Evolutionary conservation across 1,140 invertebrate genomes (phyloP), one percentile per base, ranked within the genome.

Genomic region (Drosophila serrata): DNA sequence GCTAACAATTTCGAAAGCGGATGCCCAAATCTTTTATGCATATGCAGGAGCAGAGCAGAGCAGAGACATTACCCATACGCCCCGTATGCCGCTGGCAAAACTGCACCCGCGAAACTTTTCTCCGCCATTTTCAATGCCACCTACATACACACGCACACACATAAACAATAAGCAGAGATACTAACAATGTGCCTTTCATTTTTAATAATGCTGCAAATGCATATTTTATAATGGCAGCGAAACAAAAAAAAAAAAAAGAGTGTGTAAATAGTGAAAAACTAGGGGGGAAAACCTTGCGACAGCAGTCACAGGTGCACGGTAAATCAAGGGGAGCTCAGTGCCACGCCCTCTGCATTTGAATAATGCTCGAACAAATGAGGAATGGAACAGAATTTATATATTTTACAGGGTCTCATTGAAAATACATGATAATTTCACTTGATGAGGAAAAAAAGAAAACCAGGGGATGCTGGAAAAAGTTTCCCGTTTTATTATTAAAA

Each of bases 11-110:
- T 56, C 29, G 43, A 64, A 70, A 40, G 35, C 61, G 46, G 40
- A 15, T 12, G n/a, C 39, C 62, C 39, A 57, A 80, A 88, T 84
- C 76, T 77, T 76, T 74, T 78, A 84, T 87, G 84, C 80, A 90
- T 90, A 90, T 84, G 85, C 84, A 84, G 82, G 82, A 72, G 64
- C 73, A 77, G n/a, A n/a, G n/a, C n/a, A n/a, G n/a, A n/a, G n/a
- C n/a, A n/a, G n/a, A n/a, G 46, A 70, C 81, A 90, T 88, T 78
- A 84, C 80, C 76, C 80, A 84, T 87, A 87, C 85, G 80, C 72
- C 58, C 55, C 55, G 55, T 88, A 27, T 35, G 61, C 53, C 55
- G 27, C 46, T 39, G 63, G 74, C 43, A 49, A 67, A 59, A 56
- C 46, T 79, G 75, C 62, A 65, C 57, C 64, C 49, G 43, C 31